phyloP scores from a whole-genome alignment of 1,140 invertebrate species.

The Macrostomum lignano region DNA sequence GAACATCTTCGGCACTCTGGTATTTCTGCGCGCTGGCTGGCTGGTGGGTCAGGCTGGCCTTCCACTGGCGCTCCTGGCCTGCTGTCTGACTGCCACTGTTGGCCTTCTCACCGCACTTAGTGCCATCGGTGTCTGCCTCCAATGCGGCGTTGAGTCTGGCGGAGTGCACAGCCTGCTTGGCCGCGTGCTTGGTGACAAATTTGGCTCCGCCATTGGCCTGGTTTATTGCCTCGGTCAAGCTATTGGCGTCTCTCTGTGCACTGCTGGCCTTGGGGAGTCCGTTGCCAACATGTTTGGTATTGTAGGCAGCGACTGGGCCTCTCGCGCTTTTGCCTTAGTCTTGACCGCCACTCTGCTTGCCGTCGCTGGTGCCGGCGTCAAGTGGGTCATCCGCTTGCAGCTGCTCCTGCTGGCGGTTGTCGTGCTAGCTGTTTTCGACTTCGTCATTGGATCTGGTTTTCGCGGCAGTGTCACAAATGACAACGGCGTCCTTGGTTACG shows the following conservation, averaged over 20 bases:
- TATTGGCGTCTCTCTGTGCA: too few species aligned
- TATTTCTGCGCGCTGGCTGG: constrained; percentile 78
- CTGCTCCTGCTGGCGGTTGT: constrained; percentile 42
- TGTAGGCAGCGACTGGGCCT: too few species aligned
- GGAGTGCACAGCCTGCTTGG: constrained; percentile 77
- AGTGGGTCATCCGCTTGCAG: constrained; percentile 41
- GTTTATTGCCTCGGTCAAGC: constrained; percentile 87
- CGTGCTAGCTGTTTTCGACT: constrained; percentile 41
- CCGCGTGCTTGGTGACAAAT: constrained; percentile 62
- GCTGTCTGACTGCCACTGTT: constrained; percentile 56
- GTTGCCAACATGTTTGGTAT: not conserved
- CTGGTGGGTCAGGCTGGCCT: constrained; percentile 78
- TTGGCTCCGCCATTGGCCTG: constrained; percentile 61
- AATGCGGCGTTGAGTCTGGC: constrained; percentile 58
- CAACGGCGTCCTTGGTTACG: too few species aligned
- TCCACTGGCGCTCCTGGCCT: constrained; percentile 51
- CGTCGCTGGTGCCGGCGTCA: constrained; percentile 32
- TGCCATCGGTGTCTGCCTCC: constrained; percentile 72
- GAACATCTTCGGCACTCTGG: constrained; percentile 84
- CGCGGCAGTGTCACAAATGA: constrained; percentile 15
- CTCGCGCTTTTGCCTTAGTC: too few species aligned
- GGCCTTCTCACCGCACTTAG: constrained; percentile 63
- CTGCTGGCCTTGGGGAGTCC: too few species aligned
- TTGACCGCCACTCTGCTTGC: too few species aligned
- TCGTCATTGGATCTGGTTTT: constrained; percentile 24